Evolutionary conservation across 2,888 invertebrate genomes (phyloP).

Genomic region (Ectemnius cavifrons): DNA sequence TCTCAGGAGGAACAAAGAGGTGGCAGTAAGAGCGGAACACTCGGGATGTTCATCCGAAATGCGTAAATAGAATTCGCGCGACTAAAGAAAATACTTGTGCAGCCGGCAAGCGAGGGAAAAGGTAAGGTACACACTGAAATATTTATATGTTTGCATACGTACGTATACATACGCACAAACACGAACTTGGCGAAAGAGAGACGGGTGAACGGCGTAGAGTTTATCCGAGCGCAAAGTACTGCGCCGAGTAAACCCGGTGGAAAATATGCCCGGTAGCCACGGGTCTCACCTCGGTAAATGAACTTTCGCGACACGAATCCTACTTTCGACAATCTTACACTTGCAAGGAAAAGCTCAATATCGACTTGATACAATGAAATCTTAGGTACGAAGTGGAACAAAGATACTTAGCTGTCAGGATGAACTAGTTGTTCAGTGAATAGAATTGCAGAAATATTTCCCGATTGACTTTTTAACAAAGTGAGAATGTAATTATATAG

Average conservation of each 20-base stretch:
- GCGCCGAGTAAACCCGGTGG: background rate
- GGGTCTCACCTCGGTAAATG: background rate
- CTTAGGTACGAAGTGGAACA: too few species aligned
- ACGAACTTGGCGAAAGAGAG: too few species aligned
- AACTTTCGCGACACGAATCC: background rate
- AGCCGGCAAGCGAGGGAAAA: background rate
- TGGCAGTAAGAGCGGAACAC: too few species aligned
- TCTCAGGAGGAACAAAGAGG: too few species aligned
- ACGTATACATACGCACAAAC: background rate
- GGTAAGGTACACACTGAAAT: conserved; percentile 2
- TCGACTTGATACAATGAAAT: too few species aligned
- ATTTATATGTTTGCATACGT: conserved; percentile 11
- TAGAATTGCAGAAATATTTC: too few species aligned
- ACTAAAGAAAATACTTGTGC: conserved; percentile 9
- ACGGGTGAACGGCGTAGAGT: background rate
- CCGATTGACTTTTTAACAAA: too few species aligned
- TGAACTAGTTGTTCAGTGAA: too few species aligned
- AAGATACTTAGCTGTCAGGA: too few species aligned
- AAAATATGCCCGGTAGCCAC: background rate
- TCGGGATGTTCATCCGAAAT: background rate
- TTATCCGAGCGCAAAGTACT: conserved; percentile 8
- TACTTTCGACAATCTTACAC: too few species aligned
- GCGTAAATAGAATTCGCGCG: background rate
- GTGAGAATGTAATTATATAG: background rate
- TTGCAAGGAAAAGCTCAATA: too few species aligned